Evolutionary conservation across 2,888 invertebrate species (phyloP), one percentile per base, ranked within the genome.

Genomic region (Tribolium freemani): DNA sequence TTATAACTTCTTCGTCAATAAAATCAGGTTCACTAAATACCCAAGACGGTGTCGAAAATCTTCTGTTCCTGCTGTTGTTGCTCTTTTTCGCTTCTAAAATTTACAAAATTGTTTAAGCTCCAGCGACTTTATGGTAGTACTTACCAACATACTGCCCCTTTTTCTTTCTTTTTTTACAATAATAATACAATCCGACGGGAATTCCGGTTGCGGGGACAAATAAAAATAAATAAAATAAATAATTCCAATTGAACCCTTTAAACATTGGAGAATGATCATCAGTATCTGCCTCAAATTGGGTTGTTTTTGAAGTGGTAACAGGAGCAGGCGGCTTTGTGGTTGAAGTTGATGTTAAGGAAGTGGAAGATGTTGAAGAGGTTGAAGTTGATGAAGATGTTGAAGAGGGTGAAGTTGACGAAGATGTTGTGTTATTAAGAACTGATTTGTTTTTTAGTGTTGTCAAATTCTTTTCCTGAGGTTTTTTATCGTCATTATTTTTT

Each of bases 21-120:
- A 48, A 67, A 57, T 67, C 67, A 11, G 67, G 67, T 11, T 67
- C 67, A 44, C 67, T 67, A 13, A 67, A 67, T 13, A 67, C 67
- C 67, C 67, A 67, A 6, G 67, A 67, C 3, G 67, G 67, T 16
- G 56, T 57, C 3, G 67, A 67, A 16, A 10, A n/a, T 21, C 46
- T 26, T 54, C 45, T 63, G 16, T 44, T 45, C n/a, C 2, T 16
- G 5, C 51, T 3, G 6, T 3, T 20, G 21, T 5, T 51, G 5
- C 1, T 9, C 4, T 9, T 16, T 13, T 13, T 4, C 8, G 50
- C 16, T 16, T 26, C 26, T 54, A 51, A 51, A 51, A 50, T 44
- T 58, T 16, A 6, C 38, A 58, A 48, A 48, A 13, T 48, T 1
- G 4, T 48, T 38, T 38, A 38, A 6, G n/a, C 1, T 48, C 16